Conservation (phyloP, 1,140 invertebrate genomes). For the Bradynema listronoti region DNA sequence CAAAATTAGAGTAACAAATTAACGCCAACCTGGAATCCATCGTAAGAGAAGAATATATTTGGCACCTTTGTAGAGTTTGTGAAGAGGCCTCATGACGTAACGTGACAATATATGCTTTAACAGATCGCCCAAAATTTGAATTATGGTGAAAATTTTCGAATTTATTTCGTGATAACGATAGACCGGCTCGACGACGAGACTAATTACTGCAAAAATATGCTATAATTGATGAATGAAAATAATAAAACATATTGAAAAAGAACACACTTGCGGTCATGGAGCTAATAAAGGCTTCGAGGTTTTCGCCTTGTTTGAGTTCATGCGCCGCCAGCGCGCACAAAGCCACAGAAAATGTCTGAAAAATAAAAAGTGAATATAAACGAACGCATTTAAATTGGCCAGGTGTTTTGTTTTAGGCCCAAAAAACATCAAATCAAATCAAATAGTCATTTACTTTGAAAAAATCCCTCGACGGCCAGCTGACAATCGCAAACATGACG, state of each 20-base stretch:
- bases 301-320: slow-evolving; percentile 21
- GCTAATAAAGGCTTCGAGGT: slow-evolving; percentile 23
- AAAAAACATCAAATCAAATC: not conserved
- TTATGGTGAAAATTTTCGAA: slow-evolving; percentile 22
- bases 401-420: not conserved
- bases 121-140: slow-evolving; percentile 2
- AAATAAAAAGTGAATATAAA: slow-evolving; percentile 5
- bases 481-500: slow-evolving; percentile 16
- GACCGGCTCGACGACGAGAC: slow-evolving; percentile 22
- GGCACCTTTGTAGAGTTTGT: slow-evolving; percentile 17
- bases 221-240: not conserved
- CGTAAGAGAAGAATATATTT: slow-evolving; percentile 33
- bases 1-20: not conserved
- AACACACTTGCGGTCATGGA: slow-evolving; percentile 21
- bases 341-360: slow-evolving; percentile 3
- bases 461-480: slow-evolving; percentile 20
- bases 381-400: not conserved
- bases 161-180: slow-evolving; percentile 30
- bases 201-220: slow-evolving; percentile 17
- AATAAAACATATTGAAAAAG: not conserved
- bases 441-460: slow-evolving; percentile 16
- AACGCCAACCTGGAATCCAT: slow-evolving; percentile 23
- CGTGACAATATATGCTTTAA: slow-evolving; percentile 20
- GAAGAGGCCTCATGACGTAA: slow-evolving; percentile 12
- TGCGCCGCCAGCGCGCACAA: slow-evolving; percentile 14